Base-by-base conservation (phyloP, 2,888 invertebrate species). In the Clivina fossor region DNA sequence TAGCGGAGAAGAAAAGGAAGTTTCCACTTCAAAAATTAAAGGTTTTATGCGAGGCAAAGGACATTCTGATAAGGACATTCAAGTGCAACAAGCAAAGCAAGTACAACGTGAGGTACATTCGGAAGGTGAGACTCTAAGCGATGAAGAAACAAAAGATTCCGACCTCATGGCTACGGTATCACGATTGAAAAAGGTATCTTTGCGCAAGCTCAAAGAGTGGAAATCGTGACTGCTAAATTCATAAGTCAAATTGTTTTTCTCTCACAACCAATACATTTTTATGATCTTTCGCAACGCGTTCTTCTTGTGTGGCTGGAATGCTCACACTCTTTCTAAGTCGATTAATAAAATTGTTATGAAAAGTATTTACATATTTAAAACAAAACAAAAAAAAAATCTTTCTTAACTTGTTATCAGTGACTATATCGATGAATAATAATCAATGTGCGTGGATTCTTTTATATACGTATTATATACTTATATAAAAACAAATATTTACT, bases 131-230 rank as follows among this genome's bases (percentile, higher is more conserved):
- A 78, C 82, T 1, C 70, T 80, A 3, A 84, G 84, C 24, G 85
- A 85, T 56, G 81, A 80, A 35, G 82, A 82, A 53, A 69, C 69
- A n/a, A 76, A 77, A 60, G 81, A 82, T 48, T 82, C 84, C 46
- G 89, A 89, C 68, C 80, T 89, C 0, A 74, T 88, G 62, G 83
- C 85, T 16, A 85, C 88, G 9, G 86, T 89, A 50, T 83, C 86
- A 4, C 80, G 89, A 57, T 79, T 90, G 68, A 90, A 90, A 76
- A 84, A 87, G 69, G 86, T 89, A 46, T 90, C 90, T 0, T 73
- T 90, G 60, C 75, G 87, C 64, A 90, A 89, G 68, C 79, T 90
- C 57, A 79, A 87, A 66, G 87, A 87, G 49, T 90, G 90, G 90
- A 84, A 88, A 65, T 88, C 87, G 82, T 88, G 83, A 84, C 72